Percentiles rank a stretch among this genome's conserved stretches.
Evolutionary conservation across 2,797 vertebrate genomes (phyloP).

Genomic region (Hylomyscus alleni): DNA sequence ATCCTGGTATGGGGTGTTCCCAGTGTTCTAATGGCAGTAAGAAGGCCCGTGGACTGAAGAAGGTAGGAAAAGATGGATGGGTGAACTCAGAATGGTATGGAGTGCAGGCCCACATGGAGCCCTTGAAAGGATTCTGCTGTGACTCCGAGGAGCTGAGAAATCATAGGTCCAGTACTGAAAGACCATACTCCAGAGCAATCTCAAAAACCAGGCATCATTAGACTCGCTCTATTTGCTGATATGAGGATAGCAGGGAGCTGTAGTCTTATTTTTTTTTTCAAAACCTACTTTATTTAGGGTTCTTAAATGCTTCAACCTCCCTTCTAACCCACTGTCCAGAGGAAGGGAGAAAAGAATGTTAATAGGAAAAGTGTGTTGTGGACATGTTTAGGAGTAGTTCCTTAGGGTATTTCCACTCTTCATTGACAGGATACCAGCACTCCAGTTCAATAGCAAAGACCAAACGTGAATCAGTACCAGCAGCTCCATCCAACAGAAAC

Average conservation of each 20-base stretch:
- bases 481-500: neutral
- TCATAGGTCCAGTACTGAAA: neutral
- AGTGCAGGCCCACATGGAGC: too few relatives aligned
- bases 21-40: neutral
- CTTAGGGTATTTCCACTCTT: neutral
- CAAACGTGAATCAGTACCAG: neutral
- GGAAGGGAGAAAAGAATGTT: neutral
- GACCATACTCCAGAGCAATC: neutral
- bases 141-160: neutral
- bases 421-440: neutral
- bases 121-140: neutral
- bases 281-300: neutral
- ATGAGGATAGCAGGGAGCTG: neutral
- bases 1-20: neutral
- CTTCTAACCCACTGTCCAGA: neutral
- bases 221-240: neutral
- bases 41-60: too few relatives aligned
- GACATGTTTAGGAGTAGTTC: neutral
- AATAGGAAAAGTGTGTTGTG: neutral
- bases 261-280: neutral
- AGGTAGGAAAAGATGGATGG: neutral
- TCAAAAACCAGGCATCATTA: neutral
- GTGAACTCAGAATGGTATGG: neutral
- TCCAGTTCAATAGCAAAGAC: neutral
- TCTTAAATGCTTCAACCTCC: neutral